Evolutionary conservation across 2,113 vertebrate genomes (phyloP).

Genomic region (Promerops cafer): DNA sequence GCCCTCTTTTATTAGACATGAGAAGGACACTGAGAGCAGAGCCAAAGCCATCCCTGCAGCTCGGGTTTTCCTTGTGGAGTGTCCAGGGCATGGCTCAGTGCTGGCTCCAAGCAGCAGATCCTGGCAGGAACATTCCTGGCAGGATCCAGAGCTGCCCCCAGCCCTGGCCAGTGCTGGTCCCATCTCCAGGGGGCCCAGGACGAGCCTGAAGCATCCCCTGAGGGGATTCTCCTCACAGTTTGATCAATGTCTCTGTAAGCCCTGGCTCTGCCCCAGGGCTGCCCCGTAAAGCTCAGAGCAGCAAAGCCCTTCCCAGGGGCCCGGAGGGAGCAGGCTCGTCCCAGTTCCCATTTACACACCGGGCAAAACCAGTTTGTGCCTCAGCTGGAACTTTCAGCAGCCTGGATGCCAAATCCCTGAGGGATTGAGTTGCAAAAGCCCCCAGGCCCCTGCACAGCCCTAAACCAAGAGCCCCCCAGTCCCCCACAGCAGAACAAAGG

Average conservation of each 20-base stretch:
- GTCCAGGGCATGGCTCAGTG: rapidly evolving
- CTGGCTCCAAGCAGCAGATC: not conserved
- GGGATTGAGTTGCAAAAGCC: not conserved
- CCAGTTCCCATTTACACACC: rapidly evolving
- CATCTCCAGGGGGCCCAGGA: not conserved
- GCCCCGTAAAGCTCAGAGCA: rapidly evolving
- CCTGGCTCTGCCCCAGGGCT: not conserved
- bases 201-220: not conserved
- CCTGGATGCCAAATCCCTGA: not conserved
- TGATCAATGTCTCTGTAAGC: rapidly evolving
- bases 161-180: not conserved
- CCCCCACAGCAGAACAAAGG: not conserved
- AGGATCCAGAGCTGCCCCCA: not conserved
- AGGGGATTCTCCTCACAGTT: not conserved
- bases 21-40: not conserved
- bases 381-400: rapidly evolving
- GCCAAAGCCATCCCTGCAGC: rapidly evolving
- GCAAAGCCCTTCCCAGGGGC: not conserved
- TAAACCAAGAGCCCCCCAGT: not conserved
- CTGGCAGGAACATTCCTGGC: not conserved
- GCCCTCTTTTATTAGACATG: not conserved
- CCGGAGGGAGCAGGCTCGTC: rapidly evolving
- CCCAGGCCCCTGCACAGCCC: not conserved
- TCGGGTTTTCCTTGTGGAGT: rapidly evolving
- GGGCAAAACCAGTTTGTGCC: not conserved